phyloP scores from a whole-genome alignment of 2,113 vertebrate genomes.

The Chloroceryle aenea region DNA sequence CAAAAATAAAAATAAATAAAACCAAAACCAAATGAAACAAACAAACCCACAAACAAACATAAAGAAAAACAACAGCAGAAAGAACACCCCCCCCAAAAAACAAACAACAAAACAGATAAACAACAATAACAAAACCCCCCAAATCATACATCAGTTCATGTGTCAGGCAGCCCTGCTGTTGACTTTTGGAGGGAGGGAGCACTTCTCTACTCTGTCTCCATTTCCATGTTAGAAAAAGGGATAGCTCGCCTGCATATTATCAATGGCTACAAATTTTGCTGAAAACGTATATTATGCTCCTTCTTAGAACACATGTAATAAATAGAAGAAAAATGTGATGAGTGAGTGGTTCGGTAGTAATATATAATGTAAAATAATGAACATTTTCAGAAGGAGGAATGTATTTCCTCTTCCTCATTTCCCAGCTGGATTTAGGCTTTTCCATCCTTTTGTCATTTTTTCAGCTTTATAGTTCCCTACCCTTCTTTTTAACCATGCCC shows the following conservation, averaged over 20 bases:
- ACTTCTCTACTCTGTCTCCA: background rate
- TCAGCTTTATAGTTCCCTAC: background rate
- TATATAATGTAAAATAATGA: background rate
- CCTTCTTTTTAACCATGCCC: background rate
- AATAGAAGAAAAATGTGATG: background rate
- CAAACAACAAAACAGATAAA: too few relatives aligned
- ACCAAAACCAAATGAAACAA: too few relatives aligned
- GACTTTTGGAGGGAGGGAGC: background rate
- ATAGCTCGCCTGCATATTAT: background rate
- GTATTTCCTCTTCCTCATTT: background rate
- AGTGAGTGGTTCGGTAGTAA: background rate
- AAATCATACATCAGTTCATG: background rate
- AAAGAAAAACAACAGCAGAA: too few relatives aligned
- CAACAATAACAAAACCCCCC: too few relatives aligned
- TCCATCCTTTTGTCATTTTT: background rate
- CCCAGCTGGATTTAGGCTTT: background rate
- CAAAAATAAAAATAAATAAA: too few relatives aligned
- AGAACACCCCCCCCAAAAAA: too few relatives aligned
- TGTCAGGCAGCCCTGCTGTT: background rate
- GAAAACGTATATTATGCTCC: background rate
- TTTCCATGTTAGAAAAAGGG: background rate
- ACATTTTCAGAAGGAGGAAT: background rate
- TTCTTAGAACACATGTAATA: background rate
- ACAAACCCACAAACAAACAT: too few relatives aligned
- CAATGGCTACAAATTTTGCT: background rate